Evolutionary conservation across 2,113 vertebrate genomes (phyloP).

Genomic region (Pogona vitticeps): DNA sequence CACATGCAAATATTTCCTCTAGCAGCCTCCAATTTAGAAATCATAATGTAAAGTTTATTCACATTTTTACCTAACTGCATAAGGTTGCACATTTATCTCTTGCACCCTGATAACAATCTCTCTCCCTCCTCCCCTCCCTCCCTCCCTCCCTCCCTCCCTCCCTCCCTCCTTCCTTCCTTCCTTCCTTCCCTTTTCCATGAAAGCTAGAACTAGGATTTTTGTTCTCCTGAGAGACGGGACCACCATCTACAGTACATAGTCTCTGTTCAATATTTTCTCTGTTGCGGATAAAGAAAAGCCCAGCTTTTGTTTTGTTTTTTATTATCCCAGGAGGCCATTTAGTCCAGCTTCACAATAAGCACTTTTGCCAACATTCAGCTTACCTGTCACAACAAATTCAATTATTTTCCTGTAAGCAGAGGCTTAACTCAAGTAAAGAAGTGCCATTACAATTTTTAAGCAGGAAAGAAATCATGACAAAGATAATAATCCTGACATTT

Average conservation of each 20-base stretch:
- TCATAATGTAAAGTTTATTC: too few relatives aligned
- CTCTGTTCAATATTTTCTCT: constrained; percentile 40
- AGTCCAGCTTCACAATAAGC: constrained; percentile 31
- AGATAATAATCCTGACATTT: constrained; percentile 67
- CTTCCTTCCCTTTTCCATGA: background rate
- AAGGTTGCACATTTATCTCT: too few relatives aligned
- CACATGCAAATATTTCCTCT: too few relatives aligned
- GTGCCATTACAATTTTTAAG: constrained; percentile 61
- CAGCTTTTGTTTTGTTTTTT: constrained; percentile 26
- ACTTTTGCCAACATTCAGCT: constrained; percentile 37
- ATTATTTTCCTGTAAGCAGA: constrained; percentile 63
- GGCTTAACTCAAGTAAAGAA: constrained; percentile 67
- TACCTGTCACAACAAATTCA: constrained; percentile 56
- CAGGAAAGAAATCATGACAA: constrained; percentile 48
- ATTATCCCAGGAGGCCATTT: constrained; percentile 32
- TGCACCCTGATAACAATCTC: too few relatives aligned
- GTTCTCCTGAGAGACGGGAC: constrained; percentile 61
- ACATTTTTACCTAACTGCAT: too few relatives aligned
- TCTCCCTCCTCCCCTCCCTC: background rate
- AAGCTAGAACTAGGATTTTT: constrained; percentile 35
- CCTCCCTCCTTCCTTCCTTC: background rate
- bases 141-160: background rate
- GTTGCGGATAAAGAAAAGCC: background rate
- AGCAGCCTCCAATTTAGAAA: too few relatives aligned
- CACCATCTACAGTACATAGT: constrained; percentile 69